Conservation (phyloP, 2,113 vertebrate species). For the Ictidomys tridecemlineatus region DNA sequence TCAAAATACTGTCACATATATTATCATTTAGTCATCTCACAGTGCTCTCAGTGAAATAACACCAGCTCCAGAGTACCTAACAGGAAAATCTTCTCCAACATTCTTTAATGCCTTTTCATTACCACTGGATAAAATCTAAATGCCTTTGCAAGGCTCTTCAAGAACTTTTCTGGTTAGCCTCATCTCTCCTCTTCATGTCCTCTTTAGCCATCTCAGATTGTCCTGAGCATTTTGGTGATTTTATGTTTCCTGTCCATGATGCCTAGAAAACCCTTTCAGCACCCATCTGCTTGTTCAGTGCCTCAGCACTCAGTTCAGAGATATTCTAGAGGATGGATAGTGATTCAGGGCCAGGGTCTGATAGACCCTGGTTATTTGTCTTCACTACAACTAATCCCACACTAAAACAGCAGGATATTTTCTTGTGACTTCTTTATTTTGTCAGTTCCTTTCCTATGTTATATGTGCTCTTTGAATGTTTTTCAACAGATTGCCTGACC, state of each 20-base stretch:
- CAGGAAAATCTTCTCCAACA: neutral
- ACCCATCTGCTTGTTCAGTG: neutral
- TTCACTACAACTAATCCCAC: neutral
- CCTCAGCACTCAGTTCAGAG: neutral
- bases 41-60: neutral
- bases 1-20: neutral
- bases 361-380: neutral
- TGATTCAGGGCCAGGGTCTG: neutral
- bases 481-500: too few relatives aligned
- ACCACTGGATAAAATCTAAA: neutral
- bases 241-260: neutral
- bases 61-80: neutral
- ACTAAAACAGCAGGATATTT: neutral
- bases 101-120: neutral
- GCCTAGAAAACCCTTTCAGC: neutral
- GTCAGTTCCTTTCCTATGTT: neutral
- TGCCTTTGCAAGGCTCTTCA: neutral
- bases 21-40: neutral
- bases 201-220: neutral
- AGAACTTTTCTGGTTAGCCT: neutral
- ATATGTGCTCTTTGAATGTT: too few relatives aligned
- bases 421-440: neutral
- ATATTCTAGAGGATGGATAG: neutral
- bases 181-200: neutral
- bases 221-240: neutral